Percentiles rank a stretch among this genome's conserved stretches.
These are phyloP conservation scores for Ichneumoninae sp. DNA, from an alignment of 2,888 invertebrate genomes.

Conservation along the genomic window DNA sequence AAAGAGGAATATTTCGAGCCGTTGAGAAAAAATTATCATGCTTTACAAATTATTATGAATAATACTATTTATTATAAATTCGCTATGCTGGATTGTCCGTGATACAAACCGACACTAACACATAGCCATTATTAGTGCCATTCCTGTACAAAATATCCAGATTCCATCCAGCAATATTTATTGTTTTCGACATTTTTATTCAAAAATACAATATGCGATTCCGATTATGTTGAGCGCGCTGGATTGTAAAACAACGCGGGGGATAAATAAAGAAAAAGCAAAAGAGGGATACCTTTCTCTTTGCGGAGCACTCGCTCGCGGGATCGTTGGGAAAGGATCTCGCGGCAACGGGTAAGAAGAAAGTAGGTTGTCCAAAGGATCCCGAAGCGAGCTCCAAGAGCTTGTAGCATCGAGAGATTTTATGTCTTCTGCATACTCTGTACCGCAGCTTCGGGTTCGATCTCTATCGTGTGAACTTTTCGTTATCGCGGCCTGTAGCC, in stretches of 20 bases:
- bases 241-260: constrained; percentile 10
- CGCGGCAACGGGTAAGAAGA: constrained; percentile 57
- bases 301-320: constrained; percentile 54
- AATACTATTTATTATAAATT: no score
- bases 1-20: no score
- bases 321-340: constrained; percentile 61
- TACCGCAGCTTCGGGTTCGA: constrained; percentile 9
- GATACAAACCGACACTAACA: no score
- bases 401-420: constrained; percentile 19
- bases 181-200: no score
- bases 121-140: no score
- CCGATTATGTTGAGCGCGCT: not conserved
- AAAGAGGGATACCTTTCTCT: constrained; percentile 61
- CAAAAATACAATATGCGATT: not conserved
- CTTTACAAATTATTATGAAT: no score
- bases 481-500: constrained; percentile 11
- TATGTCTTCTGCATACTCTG: not conserved
- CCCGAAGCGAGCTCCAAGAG: constrained; percentile 41
- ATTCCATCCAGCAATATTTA: no score
- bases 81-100: no score
- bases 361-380: constrained; percentile 66
- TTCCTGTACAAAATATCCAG: no score
- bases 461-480: constrained; percentile 28
- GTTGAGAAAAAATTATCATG: no score
- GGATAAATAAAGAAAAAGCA: constrained; percentile 7